Conservation (phyloP, 2,797 vertebrate genomes). For the Lycodopsis pacificus region DNA sequence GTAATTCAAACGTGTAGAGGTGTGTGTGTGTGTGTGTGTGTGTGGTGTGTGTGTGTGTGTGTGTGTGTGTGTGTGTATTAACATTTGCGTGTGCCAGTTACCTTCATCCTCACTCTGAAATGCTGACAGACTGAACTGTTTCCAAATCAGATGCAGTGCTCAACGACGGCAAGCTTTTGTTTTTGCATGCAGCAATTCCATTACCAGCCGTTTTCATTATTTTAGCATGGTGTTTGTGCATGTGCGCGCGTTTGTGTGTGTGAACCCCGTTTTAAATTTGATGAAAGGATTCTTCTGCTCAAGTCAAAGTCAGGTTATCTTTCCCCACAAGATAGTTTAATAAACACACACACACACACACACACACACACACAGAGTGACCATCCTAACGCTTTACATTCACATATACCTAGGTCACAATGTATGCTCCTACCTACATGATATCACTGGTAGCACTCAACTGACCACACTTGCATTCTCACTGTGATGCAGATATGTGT, state of each 20-base stretch:
- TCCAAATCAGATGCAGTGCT: slow-evolving; percentile 77
- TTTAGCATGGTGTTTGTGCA: slow-evolving; percentile 67
- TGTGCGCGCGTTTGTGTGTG: slow-evolving; percentile 31
- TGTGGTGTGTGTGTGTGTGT: slow-evolving; percentile 46
- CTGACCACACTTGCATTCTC: slow-evolving; percentile 27
- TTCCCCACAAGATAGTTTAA: slow-evolving; percentile 55
- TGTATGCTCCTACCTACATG: slow-evolving; percentile 8
- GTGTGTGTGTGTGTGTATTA: slow-evolving; percentile 14
- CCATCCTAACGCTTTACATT: slow-evolving; percentile 21
- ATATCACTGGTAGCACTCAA: slow-evolving; percentile 21
- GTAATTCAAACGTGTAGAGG: neutral
- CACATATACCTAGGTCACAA: slow-evolving; percentile 24
- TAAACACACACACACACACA: neutral
- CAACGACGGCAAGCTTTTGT: slow-evolving; percentile 73
- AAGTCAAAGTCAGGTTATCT: slow-evolving; percentile 82
- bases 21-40: slow-evolving; percentile 48
- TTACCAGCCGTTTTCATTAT: slow-evolving; percentile 85
- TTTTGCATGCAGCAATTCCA: slow-evolving; percentile 85
- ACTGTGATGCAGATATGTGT: slow-evolving; percentile 26
- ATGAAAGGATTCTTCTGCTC: slow-evolving; percentile 79
- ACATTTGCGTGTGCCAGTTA: slow-evolving; percentile 58
- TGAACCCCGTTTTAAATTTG: slow-evolving; percentile 79
- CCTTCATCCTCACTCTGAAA: slow-evolving; percentile 70
- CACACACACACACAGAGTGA: slow-evolving; percentile 14
- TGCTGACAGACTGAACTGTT: slow-evolving; percentile 79